phyloP scores from a whole-genome alignment of 2,888 invertebrate genomes.

The Lacanobia oleracea region DNA sequence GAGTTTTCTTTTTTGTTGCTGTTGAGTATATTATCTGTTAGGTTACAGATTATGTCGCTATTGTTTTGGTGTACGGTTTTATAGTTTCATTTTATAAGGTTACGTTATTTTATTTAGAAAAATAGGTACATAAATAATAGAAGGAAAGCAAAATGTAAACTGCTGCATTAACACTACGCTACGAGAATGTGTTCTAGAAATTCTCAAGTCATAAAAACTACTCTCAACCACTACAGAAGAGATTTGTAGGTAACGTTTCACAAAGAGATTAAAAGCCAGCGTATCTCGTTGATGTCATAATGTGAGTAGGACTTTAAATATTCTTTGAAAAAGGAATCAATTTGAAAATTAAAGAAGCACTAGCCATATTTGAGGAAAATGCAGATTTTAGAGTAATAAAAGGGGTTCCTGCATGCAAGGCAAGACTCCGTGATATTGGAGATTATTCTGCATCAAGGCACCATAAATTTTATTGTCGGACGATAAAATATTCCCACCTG shows the following conservation, averaged over 20 bases:
- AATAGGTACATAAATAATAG: neutral
- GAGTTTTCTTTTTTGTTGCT: slow-evolving; percentile 63
- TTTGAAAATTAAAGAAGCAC: neutral
- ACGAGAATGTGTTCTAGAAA: slow-evolving; percentile 25
- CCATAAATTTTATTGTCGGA: slow-evolving; percentile 77
- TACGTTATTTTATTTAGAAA: neutral
- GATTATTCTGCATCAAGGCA: slow-evolving; percentile 78
- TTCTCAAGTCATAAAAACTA: slow-evolving; percentile 52
- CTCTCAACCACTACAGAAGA: slow-evolving; percentile 43
- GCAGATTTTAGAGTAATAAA: slow-evolving; percentile 39
- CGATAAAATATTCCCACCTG: slow-evolving; percentile 71
- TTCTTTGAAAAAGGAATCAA: neutral
- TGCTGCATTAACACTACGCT: neutral
- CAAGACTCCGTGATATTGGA: slow-evolving; percentile 82
- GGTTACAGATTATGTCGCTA: slow-evolving; percentile 38
- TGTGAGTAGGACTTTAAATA: neutral
- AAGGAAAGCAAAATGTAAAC: neutral
- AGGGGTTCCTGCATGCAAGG: slow-evolving; percentile 64
- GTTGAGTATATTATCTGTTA: slow-evolving; percentile 37
- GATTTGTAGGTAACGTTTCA: slow-evolving; percentile 60
- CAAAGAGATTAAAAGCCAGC: slow-evolving; percentile 59
- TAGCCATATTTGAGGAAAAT: neutral
- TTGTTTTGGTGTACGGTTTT: slow-evolving; percentile 18
- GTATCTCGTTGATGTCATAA: neutral
- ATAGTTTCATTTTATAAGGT: neutral